Percentiles rank a stretch among this genome's conserved stretches.
Evolutionary conservation across 37 sponge, comb jelly and placozoan species (phyloP).

Genomic region (Cliona cf. orientalis): DNA sequence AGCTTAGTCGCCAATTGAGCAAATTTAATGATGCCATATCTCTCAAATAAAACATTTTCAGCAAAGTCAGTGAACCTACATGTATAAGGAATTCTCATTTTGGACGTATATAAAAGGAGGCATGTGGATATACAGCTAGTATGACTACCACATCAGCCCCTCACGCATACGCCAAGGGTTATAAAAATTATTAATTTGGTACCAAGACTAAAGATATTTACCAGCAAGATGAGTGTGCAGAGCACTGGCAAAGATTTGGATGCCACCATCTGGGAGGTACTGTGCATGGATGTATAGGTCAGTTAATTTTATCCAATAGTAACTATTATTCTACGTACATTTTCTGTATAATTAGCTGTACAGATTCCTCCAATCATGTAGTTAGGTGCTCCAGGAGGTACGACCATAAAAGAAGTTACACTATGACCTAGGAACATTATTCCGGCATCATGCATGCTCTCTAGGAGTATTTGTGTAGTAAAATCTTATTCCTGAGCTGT

Average conservation of each 20-base stretch:
- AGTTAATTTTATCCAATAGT: too few relatives aligned
- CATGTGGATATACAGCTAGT: too few relatives aligned
- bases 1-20: too few relatives aligned
- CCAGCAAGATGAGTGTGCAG: conserved; percentile 63
- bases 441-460: conserved; percentile 45
- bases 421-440: conserved; percentile 19
- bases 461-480: conserved; percentile 22
- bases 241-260: conserved; percentile 40
- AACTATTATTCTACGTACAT: conserved; percentile 11
- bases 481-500: conserved; percentile 61
- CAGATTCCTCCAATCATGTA: conserved; percentile 29
- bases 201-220: too few relatives aligned
- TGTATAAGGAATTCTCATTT: too few relatives aligned
- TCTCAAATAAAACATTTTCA: too few relatives aligned
- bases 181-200: too few relatives aligned
- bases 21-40: too few relatives aligned
- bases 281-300: neutral
- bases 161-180: too few relatives aligned
- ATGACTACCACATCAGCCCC: too few relatives aligned
- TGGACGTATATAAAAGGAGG: too few relatives aligned
- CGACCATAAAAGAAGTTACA: conserved; percentile 17
- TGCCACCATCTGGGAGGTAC: conserved; percentile 44
- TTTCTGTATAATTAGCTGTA: conserved; percentile 17
- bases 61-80: too few relatives aligned
- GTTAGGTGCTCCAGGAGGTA: conserved; percentile 41